These are phyloP conservation scores for Carcinoscorpius rotundicauda DNA, from an alignment of 1,140 invertebrate genomes.

Conservation along the genomic window DNA sequence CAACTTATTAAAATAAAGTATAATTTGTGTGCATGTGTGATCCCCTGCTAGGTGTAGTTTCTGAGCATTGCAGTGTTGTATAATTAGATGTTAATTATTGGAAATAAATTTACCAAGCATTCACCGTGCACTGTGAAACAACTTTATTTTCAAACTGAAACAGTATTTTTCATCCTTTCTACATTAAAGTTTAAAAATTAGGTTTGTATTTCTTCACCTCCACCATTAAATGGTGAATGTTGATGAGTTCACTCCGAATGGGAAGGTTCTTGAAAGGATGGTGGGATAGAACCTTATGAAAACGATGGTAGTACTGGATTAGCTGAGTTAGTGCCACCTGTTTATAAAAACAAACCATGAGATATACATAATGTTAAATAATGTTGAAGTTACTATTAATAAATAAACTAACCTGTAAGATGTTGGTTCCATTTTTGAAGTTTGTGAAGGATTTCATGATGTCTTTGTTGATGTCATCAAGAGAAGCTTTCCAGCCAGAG, in stretches of 20 bases:
- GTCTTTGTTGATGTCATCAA: conserved; percentile 89
- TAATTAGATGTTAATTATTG: too few species aligned
- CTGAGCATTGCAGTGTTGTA: too few species aligned
- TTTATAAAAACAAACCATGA: conserved; percentile 14
- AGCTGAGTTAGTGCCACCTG: conserved; percentile 89
- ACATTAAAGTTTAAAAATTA: conserved; percentile 39
- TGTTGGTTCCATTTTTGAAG: conserved; percentile 82
- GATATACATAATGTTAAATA: too few species aligned
- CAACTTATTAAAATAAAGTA: too few species aligned
- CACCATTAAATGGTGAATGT: conserved; percentile 98
- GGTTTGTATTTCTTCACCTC: conserved; percentile 99
- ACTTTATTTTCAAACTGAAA: too few species aligned
- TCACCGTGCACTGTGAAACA: too few species aligned
- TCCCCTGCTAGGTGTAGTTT: too few species aligned
- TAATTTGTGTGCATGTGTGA: too few species aligned
- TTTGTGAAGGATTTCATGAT: conserved; percentile 92
- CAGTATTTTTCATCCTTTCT: too few species aligned
- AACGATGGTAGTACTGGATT: conserved; percentile 95
- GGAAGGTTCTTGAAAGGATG: conserved; percentile 45
- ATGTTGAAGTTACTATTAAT: too few species aligned
- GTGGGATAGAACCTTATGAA: conserved; percentile 88
- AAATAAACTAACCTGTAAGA: conserved; percentile 47
- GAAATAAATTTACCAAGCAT: too few species aligned
- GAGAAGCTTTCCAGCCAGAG: conserved; percentile 82
- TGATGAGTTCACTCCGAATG: conserved; percentile 78